Evolutionary conservation across 2,888 invertebrate species (phyloP).

Genomic region (Lasius platythorax): DNA sequence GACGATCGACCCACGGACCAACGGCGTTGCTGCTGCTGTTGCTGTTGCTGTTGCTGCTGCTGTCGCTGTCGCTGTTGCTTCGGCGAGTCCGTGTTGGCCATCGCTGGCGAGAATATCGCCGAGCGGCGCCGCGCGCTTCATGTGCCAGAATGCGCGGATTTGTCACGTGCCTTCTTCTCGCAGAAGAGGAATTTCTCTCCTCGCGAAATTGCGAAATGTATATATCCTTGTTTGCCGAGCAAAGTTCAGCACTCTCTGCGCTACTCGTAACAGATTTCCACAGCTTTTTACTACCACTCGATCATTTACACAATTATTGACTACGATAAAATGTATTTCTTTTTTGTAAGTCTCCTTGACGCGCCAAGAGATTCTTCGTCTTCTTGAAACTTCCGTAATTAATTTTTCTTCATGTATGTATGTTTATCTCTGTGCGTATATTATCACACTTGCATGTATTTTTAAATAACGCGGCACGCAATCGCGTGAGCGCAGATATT

Average conservation of each 20-base stretch:
- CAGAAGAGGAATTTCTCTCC: not conserved
- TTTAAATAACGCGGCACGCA: not conserved
- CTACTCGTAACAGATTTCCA: no score
- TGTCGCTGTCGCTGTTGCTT: not conserved
- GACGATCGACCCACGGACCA: slow-evolving; percentile 73
- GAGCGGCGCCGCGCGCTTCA: slow-evolving; percentile 21
- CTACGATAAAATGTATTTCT: not conserved
- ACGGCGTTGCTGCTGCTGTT: slow-evolving; percentile 64
- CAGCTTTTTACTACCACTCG: not conserved
- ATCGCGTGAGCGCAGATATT: not conserved
- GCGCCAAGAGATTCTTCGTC: not conserved
- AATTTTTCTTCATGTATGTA: not conserved
- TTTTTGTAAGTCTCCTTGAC: no score
- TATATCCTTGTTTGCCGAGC: not conserved
- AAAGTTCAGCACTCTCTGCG: not conserved
- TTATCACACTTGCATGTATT: not conserved
- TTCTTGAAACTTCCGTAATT: not conserved
- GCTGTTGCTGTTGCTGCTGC: not conserved
- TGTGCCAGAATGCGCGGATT: not conserved
- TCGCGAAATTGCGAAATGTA: not conserved
- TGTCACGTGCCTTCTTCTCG: not conserved
- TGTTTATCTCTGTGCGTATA: not conserved
- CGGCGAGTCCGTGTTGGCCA: slow-evolving; percentile 57
- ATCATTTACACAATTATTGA: not conserved
- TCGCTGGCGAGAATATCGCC: slow-evolving; percentile 27